Evolutionary conservation across 2,113 vertebrate genomes (phyloP).

Genomic region (Pandion haliaetus): DNA sequence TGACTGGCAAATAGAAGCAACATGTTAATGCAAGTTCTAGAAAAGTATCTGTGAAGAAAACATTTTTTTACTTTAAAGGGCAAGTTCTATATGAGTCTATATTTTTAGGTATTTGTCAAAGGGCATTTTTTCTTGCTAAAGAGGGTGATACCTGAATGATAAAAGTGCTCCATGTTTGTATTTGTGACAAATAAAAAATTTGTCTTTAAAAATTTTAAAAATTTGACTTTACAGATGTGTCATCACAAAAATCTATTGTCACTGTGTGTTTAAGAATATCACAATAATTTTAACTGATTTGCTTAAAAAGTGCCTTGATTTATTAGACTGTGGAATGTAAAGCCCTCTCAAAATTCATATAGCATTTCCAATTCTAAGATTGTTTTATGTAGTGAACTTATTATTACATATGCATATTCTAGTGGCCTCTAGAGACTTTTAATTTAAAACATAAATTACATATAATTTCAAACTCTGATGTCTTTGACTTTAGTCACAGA

Average conservation of each 20-base stretch:
- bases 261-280: not conserved
- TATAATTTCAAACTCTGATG: not conserved
- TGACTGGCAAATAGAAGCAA: not conserved
- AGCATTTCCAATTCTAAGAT: not conserved
- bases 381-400: not conserved
- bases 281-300: not conserved
- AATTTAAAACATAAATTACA: conserved; percentile 8
- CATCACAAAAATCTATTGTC: not conserved
- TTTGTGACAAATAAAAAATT: no score
- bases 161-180: not conserved
- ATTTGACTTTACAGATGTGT: not conserved
- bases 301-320: not conserved
- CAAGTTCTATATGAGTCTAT: not conserved
- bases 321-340: not conserved
- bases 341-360: not conserved
- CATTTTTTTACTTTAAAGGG: not conserved
- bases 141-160: not conserved
- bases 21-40: conserved; percentile 27
- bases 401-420: not conserved
- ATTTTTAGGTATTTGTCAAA: not conserved
- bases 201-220: no score
- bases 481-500: not conserved
- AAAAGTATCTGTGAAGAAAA: not conserved
- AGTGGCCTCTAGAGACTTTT: not conserved
- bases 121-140: not conserved